Conservation (phyloP, 2,797 vertebrate genomes). For the Galagoides demidoff region DNA sequence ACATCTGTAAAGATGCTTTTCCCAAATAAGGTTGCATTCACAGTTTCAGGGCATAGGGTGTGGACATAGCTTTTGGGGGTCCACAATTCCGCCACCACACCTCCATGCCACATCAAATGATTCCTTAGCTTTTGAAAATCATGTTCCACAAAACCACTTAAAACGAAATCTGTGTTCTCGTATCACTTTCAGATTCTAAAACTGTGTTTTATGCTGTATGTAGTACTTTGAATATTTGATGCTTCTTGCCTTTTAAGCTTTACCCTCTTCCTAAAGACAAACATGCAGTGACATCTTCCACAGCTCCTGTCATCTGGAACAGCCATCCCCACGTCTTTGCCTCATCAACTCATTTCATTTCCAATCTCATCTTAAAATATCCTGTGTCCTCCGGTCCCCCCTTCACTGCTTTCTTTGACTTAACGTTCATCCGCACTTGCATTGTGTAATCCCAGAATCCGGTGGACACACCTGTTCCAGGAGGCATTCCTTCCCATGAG, state of each 20-base stretch:
- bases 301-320: neutral
- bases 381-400: neutral
- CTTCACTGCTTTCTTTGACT: neutral
- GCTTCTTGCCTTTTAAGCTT: neutral
- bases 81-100: neutral
- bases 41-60: neutral
- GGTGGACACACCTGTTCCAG: neutral
- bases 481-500: neutral
- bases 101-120: neutral
- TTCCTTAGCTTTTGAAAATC: conserved; percentile 24
- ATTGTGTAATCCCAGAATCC: neutral
- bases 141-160: neutral
- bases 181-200: neutral
- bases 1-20: neutral
- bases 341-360: conserved; percentile 40
- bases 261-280: conserved; percentile 20
- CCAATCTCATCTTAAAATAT: neutral
- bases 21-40: neutral
- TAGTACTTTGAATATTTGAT: neutral
- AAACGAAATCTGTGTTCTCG: neutral
- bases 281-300: neutral
- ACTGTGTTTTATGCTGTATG: neutral
- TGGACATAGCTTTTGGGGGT: neutral
- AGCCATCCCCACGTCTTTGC: neutral
- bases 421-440: neutral